Evolutionary conservation across 2,113 vertebrate genomes (phyloP).

Genomic region (Onychostoma macrolepis): DNA sequence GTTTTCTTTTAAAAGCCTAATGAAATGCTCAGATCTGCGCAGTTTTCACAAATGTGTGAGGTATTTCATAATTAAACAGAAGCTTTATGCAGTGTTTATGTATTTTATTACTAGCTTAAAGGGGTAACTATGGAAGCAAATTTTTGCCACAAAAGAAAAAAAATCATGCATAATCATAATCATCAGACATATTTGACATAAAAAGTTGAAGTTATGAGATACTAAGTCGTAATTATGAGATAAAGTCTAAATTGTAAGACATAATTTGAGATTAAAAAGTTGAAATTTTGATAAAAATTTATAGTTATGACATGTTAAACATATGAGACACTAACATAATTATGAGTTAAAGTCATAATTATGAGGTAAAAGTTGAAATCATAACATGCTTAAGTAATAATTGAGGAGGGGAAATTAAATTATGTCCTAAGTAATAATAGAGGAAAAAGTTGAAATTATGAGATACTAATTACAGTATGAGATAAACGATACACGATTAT

Average conservation of each 20-base stretch:
- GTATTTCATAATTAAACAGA: background rate
- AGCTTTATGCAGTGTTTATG: background rate
- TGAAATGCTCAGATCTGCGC: background rate
- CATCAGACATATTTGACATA: background rate
- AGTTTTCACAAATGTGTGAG: background rate
- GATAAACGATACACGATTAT: background rate
- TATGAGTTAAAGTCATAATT: background rate
- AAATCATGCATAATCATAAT: too few species aligned
- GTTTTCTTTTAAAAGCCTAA: background rate
- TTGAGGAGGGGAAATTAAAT: too few species aligned
- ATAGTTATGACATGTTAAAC: background rate
- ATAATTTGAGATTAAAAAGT: too few species aligned
- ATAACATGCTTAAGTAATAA: background rate
- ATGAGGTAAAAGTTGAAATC: background rate
- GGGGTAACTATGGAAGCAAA: background rate
- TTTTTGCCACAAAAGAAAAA: background rate
- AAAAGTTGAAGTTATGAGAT: background rate
- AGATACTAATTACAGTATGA: too few species aligned
- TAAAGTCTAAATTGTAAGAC: background rate
- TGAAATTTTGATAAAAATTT: background rate
- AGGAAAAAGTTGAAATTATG: too few species aligned
- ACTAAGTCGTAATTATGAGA: background rate
- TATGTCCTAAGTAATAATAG: too few species aligned
- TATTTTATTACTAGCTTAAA: background rate
- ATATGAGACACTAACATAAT: background rate